Conservation (phyloP, 2,888 invertebrate genomes). For the Lasioglossum leucozonium region DNA sequence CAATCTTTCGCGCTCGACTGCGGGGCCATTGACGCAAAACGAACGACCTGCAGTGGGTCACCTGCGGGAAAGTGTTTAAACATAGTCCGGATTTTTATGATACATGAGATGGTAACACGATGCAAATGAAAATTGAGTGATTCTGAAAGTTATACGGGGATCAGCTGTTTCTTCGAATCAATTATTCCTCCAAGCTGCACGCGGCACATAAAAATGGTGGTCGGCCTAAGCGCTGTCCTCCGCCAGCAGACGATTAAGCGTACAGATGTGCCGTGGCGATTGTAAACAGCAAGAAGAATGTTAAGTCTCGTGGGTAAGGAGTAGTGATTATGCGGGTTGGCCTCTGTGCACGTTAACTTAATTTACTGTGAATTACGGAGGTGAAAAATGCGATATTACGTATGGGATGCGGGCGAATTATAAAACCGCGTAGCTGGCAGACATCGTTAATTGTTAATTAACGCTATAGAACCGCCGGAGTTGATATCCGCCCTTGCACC, state of each 20-base stretch:
- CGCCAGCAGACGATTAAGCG: neutral
- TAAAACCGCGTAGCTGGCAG: neutral
- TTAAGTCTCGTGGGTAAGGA: neutral
- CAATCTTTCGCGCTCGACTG: neutral
- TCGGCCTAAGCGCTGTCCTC: neutral
- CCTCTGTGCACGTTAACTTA: neutral
- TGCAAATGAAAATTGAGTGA: neutral
- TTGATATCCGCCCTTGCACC: constrained; percentile 7
- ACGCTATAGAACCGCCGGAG: neutral
- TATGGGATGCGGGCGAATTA: constrained; percentile 13
- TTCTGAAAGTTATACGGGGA: neutral
- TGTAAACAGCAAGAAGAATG: constrained; percentile 2
- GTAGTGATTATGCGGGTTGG: constrained; percentile 8
- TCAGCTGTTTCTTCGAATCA: neutral
- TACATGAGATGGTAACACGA: neutral
- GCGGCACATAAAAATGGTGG: neutral
- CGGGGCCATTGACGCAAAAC: neutral
- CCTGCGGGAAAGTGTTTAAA: neutral
- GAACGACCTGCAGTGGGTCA: neutral
- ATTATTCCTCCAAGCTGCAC: neutral
- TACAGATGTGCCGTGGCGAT: constrained; percentile 1
- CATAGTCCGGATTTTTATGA: neutral
- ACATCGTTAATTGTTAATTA: constrained; percentile 7
- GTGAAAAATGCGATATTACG: constrained; percentile 5
- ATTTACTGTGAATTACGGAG: constrained; percentile 1